phyloP scores from a whole-genome alignment of 2,888 invertebrate species.

The Drosophila tripunctata region DNA sequence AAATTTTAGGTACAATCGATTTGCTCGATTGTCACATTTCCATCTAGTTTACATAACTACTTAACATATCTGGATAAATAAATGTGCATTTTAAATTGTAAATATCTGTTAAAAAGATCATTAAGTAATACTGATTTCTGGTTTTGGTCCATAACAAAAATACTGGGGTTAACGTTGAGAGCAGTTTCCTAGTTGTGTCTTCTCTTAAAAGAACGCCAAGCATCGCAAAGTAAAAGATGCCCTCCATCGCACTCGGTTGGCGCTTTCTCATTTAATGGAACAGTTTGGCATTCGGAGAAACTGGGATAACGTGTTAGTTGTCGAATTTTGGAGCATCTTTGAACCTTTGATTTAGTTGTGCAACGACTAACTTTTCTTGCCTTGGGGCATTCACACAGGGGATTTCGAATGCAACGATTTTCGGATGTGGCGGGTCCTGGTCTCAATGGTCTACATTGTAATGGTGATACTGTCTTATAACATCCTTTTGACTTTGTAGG shows the following conservation, averaged over 20 bases:
- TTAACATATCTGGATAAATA: no score
- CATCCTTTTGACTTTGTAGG: neutral
- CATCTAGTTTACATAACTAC: no score
- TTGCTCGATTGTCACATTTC: no score
- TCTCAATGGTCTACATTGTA: neutral
- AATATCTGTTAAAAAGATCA: no score
- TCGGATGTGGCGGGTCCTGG: neutral
- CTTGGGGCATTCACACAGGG: neutral
- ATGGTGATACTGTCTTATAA: neutral
- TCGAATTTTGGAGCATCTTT: neutral
- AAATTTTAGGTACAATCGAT: no score
- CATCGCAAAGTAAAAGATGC: conserved; percentile 5
- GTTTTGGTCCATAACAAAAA: neutral
- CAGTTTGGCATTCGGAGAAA: conserved; percentile 47
- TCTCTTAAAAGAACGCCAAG: conserved; percentile 10
- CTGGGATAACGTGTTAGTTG: conserved; percentile 38
- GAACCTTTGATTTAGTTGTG: neutral
- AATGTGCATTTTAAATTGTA: no score
- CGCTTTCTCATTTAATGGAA: accelerated
- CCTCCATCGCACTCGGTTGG: conserved; percentile 12
- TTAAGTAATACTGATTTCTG: neutral
- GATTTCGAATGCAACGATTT: neutral
- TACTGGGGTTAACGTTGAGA: neutral
- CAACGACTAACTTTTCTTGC: neutral
- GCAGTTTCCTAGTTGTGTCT: conserved; percentile 8